Evolutionary conservation across 2,113 vertebrate genomes (phyloP), one percentile per base, ranked within the genome.

Genomic region (Verasper variegatus): DNA sequence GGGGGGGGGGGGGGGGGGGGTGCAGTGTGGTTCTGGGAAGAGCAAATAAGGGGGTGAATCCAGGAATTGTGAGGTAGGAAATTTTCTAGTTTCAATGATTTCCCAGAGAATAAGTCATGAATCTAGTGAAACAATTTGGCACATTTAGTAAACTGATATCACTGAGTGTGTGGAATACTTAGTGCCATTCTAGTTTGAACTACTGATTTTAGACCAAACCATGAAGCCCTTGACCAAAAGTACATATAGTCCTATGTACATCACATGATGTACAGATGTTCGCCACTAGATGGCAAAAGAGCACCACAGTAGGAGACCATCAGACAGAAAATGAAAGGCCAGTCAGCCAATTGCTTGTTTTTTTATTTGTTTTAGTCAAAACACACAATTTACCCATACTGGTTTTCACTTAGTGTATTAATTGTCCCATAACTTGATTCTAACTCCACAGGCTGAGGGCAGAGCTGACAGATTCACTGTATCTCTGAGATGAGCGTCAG

Each of bases 281-380:
- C 2, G 13, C 83, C 91, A 85, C 73, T 12, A 93, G 92, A 55
- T 87, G 90, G 81, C 78, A 76, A 21, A 68, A 88, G 59, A 80
- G 58, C 35, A 37, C 65, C 57, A 74, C 18, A 27, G 5, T 54
- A 13, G 27, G 63, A 67, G 68, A 42, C 7, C n/a, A 51, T 63
- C 57, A 81, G 18, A 60, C 59, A 81, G 18, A 63, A 23, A 76
- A 59, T 11, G 31, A 83, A 42, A 74, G 66, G 51, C 20, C 67
- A 71, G 57, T 84, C 62, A 63, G 70, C 80, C 90, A 90, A 84
- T 93, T 86, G 84, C 40, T 88, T 79, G 67, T 87, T 92, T 91
- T 76, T 93, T 95, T 94, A 93, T 94, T 94, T 82, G 88, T 89
- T 93, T 80, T 87, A 81, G 62, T 92, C 85, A 93, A 92, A 93